phyloP scores from a whole-genome alignment of 2,113 vertebrate species.

The Sceloporus undulatus region DNA sequence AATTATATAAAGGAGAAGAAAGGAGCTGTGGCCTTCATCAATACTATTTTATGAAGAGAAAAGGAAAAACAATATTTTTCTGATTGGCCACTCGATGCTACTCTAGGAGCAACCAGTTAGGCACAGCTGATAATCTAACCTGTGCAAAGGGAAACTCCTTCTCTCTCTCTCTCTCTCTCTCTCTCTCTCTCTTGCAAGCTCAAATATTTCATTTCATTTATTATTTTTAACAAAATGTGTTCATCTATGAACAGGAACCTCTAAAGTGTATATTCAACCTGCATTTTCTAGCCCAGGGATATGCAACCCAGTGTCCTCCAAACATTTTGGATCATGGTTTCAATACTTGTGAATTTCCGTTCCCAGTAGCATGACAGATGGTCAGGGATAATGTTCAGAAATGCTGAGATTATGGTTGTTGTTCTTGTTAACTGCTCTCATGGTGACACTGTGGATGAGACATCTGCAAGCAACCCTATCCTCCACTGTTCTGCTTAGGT shows the following conservation, averaged over 20 bases:
- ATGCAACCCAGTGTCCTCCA: too few relatives aligned
- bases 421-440: too few relatives aligned
- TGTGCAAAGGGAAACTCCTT: neutral
- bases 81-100: neutral
- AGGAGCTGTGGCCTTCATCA: fast-evolving
- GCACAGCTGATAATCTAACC: neutral
- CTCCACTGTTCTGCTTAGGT: too few relatives aligned
- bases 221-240: neutral
- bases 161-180: neutral
- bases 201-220: constrained; percentile 4
- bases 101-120: too few relatives aligned
- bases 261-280: neutral
- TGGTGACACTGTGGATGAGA: too few relatives aligned
- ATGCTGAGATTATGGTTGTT: too few relatives aligned
- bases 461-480: too few relatives aligned
- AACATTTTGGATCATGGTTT: neutral
- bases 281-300: neutral
- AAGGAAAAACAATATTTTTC: neutral
- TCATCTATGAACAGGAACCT: neutral
- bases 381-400: neutral
- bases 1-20: neutral
- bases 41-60: neutral
- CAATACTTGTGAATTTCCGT: too few relatives aligned
- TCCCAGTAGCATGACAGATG: neutral
- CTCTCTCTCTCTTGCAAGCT: neutral